Evolutionary conservation across 2,113 vertebrate species (phyloP).

Genomic region (Gallinago undulata): DNA sequence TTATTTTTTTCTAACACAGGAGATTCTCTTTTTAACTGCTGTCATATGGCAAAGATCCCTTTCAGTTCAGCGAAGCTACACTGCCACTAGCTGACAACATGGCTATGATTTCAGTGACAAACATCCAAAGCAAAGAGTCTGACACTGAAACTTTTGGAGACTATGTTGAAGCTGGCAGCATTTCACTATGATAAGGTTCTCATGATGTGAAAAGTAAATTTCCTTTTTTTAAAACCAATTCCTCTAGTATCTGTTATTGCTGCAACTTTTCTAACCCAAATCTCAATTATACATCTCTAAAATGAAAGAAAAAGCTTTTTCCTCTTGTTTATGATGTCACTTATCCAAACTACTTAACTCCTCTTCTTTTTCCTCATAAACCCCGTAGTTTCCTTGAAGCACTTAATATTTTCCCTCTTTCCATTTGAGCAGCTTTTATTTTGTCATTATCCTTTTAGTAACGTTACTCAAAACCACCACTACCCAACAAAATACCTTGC

Average conservation of each 20-base stretch:
- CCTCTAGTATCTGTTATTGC: neutral
- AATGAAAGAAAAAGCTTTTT: neutral
- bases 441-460: neutral
- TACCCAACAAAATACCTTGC: neutral
- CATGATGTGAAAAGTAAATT: neutral
- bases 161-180: slow-evolving; percentile 2
- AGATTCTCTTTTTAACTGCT: neutral
- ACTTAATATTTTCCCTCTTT: neutral
- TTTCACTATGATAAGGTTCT: neutral
- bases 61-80: neutral
- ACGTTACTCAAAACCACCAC: neutral
- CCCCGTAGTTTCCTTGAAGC: neutral
- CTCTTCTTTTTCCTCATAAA: neutral
- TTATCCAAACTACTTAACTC: neutral
- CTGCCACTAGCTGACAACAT: neutral
- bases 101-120: neutral
- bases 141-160: neutral
- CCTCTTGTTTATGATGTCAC: neutral
- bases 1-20: neutral
- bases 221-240: neutral
- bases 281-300: neutral
- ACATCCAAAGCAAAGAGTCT: neutral
- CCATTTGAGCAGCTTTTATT: neutral
- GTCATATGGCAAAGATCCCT: neutral
- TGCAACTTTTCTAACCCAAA: neutral